A percentile compares a stretch with the other conserved stretches of the same genome.
Conservation (phyloP, 2,888 invertebrate genomes). For the Callyntrura guangdongensis region DNA sequence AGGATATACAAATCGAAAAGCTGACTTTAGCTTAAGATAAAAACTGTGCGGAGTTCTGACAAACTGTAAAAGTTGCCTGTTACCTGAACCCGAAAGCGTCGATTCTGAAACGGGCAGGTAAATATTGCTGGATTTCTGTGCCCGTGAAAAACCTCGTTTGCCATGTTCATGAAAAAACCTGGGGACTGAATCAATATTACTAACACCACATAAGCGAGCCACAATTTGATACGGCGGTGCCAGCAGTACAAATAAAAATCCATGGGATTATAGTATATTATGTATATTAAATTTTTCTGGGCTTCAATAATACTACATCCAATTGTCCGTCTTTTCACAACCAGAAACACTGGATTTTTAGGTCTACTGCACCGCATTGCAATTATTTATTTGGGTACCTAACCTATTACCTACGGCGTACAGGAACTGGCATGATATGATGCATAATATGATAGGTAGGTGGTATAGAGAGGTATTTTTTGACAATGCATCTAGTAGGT, state of each 20-base stretch:
- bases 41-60: not conserved
- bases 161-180: not conserved
- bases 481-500: not conserved
- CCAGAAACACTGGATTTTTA: not conserved
- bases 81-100: constrained; percentile 31
- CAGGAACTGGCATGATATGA: not conserved
- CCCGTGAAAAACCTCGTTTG: constrained; percentile 1
- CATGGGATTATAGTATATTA: constrained; percentile 9
- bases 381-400: not conserved
- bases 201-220: not conserved
- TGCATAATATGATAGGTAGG: not conserved
- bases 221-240: not conserved
- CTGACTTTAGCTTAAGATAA: not conserved
- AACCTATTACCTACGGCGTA: not conserved
- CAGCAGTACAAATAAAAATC: constrained; percentile 25
- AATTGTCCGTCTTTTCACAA: not conserved
- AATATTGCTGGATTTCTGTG: constrained; percentile 42
- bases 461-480: not conserved
- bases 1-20: not conserved
- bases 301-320: constrained; percentile 1
- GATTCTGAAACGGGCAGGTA: not conserved
- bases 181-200: constrained; percentile 58
- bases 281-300: not conserved
- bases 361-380: not conserved
- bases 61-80: not conserved